These are phyloP conservation scores for Nothocercus julius DNA, from an alignment of 2,113 vertebrate species.

Conservation along the genomic window DNA sequence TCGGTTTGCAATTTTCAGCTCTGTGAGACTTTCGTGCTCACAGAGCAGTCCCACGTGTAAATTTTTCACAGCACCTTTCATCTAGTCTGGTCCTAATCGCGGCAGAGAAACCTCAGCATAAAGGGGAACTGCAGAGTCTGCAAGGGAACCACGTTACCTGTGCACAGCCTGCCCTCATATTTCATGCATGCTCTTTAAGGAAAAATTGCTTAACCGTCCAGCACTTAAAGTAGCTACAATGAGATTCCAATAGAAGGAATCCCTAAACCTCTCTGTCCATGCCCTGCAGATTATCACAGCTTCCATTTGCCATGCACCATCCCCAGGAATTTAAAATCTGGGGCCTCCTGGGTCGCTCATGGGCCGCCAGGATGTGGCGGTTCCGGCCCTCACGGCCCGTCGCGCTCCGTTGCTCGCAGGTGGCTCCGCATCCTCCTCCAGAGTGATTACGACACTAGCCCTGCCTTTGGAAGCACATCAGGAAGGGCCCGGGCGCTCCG, in stretches of 20 bases:
- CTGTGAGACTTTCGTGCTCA: background rate
- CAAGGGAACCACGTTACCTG: slow-evolving; percentile 40
- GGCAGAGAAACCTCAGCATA: slow-evolving; percentile 30
- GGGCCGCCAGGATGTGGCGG: background rate
- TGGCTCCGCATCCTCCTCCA: fast-evolving
- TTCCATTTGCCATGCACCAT: background rate
- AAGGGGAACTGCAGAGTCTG: background rate
- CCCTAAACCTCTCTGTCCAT: background rate
- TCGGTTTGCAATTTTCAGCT: slow-evolving; percentile 72
- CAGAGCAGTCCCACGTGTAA: slow-evolving; percentile 49
- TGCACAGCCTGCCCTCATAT: slow-evolving; percentile 6
- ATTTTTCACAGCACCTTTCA: slow-evolving; percentile 67
- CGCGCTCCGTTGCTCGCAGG: background rate
- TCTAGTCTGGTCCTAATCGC: slow-evolving; percentile 52
- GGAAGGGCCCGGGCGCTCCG: background rate
- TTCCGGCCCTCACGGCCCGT: background rate
- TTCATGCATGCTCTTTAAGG: background rate
- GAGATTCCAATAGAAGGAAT: background rate
- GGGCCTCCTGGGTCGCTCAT: background rate
- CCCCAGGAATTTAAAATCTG: background rate
- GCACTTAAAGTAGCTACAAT: background rate
- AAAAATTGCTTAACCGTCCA: background rate
- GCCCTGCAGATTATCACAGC: background rate
- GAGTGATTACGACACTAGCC: fast-evolving
- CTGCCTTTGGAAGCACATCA: background rate